Percentiles rank a stretch among this genome's conserved stretches.
These are phyloP conservation scores for Scaptomyza cyrtandrae DNA, from an alignment of 2,888 invertebrate genomes.

Conservation along the genomic window DNA sequence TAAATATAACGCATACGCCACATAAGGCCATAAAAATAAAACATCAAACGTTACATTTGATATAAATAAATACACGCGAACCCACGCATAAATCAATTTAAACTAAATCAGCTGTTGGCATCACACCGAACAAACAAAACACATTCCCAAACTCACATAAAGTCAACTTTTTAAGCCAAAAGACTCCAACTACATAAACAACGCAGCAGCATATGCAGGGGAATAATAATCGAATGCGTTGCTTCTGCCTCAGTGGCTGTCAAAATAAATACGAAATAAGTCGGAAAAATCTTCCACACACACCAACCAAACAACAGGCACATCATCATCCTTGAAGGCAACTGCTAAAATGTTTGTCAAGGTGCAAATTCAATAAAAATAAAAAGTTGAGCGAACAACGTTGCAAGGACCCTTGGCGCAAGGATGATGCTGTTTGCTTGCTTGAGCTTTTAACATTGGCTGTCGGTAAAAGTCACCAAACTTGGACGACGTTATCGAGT, in stretches of 20 bases:
- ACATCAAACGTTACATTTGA: constrained; percentile 42
- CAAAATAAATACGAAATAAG: constrained; percentile 76
- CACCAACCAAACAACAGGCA: constrained; percentile 22
- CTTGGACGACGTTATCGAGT: constrained; percentile 71
- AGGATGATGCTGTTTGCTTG: background rate
- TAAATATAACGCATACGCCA: constrained; percentile 47
- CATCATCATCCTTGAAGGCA: constrained; percentile 41
- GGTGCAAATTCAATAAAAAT: constrained; percentile 80
- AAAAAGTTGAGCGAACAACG: constrained; percentile 51
- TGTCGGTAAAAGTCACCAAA: constrained; percentile 49
- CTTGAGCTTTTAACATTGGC: constrained; percentile 47
- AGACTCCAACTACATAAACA: constrained; percentile 50
- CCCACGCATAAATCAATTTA: constrained; percentile 66
- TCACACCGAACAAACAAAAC: constrained; percentile 11
- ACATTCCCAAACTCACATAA: constrained; percentile 31
- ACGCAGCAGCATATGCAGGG: constrained; percentile 55
- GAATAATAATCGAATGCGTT: constrained; percentile 50
- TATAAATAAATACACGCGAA: constrained; percentile 23
- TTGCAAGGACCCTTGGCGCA: constrained; percentile 16
- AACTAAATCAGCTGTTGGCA: constrained; percentile 47
- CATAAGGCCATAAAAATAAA: constrained; percentile 37
- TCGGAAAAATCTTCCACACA: background rate
- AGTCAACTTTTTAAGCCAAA: constrained; percentile 18
- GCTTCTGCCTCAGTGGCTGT: constrained; percentile 58
- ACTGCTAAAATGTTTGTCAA: constrained; percentile 74